Evolutionary conservation across 2,113 vertebrate genomes (phyloP), one percentile per base, ranked within the genome.

Genomic region (Thunnus thynnus): DNA sequence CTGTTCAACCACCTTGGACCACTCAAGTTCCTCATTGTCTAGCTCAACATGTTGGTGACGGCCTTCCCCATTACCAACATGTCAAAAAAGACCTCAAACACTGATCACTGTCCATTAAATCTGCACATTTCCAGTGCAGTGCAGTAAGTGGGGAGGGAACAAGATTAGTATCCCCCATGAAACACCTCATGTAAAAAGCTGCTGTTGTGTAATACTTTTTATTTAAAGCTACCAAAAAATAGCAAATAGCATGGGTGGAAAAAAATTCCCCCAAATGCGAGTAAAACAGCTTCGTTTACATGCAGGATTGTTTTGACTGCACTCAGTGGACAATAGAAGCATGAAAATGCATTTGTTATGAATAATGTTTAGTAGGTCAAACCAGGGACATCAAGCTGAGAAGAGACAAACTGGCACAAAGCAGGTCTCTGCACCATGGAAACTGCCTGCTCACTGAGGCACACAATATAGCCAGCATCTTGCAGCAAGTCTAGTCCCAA

Each of bases 361-460:
- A 86, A 77, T 74, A 46, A 72, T 55, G 73, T 77, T 88, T 89
- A 89, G 79, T 85, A 69, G 87, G 78, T 88, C 85, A 83, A 55
- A 20, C 47, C 46, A 20, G 65, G 72, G 79, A 85, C 67, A 70
- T 80, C 78, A 62, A 83, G 87, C 76, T 82, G 84, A 72, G 86
- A 63, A 47, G 60, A 74, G 25, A 81, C 69, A 72, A 84, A 77
- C 9, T 36, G 52, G 61, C 66, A 82, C 72, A 85, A 57, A 82
- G 57, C 62, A 73, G 52, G 25, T 41, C 55, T 74, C 32, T 72
- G 65, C 60, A 50, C 58, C 63, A 72, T 77, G 75, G 68, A 80
- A 51, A 76, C 60, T 46, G 80, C 17, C 52, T 72, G 71, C 14
- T 65, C 44, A 72, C 7, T 16, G 65, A 44, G 64, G 76, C 4